Base-by-base conservation (phyloP, 2,888 invertebrate genomes). In the Kuschelorhynchus macadamiae region DNA sequence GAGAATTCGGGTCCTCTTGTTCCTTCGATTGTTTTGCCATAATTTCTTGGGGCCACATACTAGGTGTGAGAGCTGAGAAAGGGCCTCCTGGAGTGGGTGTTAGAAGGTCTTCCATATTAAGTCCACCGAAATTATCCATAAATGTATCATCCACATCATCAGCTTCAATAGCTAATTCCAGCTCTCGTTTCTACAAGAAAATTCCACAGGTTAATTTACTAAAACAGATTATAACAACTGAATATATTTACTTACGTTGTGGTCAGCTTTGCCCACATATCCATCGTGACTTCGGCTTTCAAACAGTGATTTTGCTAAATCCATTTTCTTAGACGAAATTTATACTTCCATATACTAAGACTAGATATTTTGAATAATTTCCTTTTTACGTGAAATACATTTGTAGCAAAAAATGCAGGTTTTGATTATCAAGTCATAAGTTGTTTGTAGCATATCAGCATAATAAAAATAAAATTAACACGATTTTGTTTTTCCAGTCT, bases 11-110 rank as follows among this genome's bases (percentile, higher is more conserved):
- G 83, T 91, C 91, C 75, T 95, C 95, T 2, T 94, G 92, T 79
- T 88, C 80, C 81, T 94, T 90, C 20, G 89, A 90, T 42, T 93
- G 85, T 83, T 93, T 93, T 0, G 91, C 91, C 81, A 96, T 88
- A 61, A 97, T 92, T 80, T 97, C 95, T 82, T 97, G 96, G 0
- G 97, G 97, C 90, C 97, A 96, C 96, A 98, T 97, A 68, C 96
- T 97, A 1, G 97, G 90, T 1, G 95, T 97, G 11, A 98, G 88
- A 0, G 96, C 97, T 21, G 96, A 97, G 84, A 98, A 98, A 0
- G 97, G 94, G 0, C 96, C 96, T 1, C 96, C 94, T 11, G 93
- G 93, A 53, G 89, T 88, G 7, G 93, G 93, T 8, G 91, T 88
- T 50, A 93, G 80, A 53, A 90, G 88, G 81, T 93, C 93, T 20